Evolutionary conservation across 2,888 invertebrate species (phyloP), one percentile per base, ranked within the genome.

Genomic region (Caenorhabditis sp.): DNA sequence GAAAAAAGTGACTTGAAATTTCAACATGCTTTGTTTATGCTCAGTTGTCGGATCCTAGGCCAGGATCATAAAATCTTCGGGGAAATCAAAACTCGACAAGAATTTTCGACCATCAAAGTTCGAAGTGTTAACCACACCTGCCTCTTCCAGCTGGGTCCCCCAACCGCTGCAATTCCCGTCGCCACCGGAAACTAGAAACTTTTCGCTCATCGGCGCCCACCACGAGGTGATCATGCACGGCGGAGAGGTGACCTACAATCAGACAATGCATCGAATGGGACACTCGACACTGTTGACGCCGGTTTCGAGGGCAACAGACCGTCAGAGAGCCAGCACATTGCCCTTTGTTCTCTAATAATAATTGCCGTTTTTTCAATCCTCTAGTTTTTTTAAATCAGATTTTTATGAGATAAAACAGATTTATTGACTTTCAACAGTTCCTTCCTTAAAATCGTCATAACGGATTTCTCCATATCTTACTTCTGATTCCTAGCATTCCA

Each of bases 181-280:
- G 6, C 51, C 79, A 16, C 56, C 63, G 12, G 64, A 63, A 31
- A 79, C 79, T 10, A n/a, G 5, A 1, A 26, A 35, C 3, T 79
- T 35, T 44, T n/a, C 12, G 0, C 44, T 79, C 26, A 28, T 77
- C 22, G 58, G 68, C 7, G 54, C 68, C 28, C 41, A 63, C 49
- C 61, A 70, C 16, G 79, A 79, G 6, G 51, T 79, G 10, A 24
- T 79, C 0, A 79, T 79, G 79, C 72, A 79, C 35, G 61, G 54
- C 4, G 79, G 79, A n/a, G 12, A 16, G 10, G 51, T 79, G n/a
- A n/a, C 28, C 16, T 70, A 28, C 54, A 63, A 63, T 44, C 63
- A 44, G 19, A n/a, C 38, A 10, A 63, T 72, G 70, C 31, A 47
- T n/a, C 26, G 58, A 47, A 70, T 70, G 70, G 70, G 70, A 44